Evolutionary conservation across 2,888 invertebrate genomes (phyloP).

Genomic region (Anthoptus insignis): DNA sequence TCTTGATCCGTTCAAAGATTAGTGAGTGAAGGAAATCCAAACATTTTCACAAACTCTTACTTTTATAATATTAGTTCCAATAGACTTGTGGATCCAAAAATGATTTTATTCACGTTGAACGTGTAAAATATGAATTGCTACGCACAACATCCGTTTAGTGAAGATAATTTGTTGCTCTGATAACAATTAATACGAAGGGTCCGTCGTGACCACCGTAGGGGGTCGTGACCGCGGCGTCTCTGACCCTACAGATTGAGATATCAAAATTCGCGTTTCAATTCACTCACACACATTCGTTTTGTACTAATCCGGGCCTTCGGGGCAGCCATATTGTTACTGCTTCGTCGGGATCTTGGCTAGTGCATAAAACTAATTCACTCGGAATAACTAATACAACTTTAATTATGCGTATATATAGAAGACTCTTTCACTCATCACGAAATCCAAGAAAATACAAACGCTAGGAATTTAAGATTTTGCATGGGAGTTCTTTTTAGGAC

Average conservation of each 20-base stretch:
- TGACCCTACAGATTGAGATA: conserved; percentile 85
- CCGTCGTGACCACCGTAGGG: conserved; percentile 84
- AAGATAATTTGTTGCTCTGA: conserved; percentile 70
- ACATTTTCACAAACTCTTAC: too few relatives aligned
- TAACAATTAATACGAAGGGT: conserved; percentile 64
- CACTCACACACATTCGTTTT: conserved; percentile 77
- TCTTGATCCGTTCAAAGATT: too few relatives aligned
- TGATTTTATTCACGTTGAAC: not conserved
- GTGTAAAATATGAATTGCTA: conserved; percentile 50
- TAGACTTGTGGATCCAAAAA: too few relatives aligned
- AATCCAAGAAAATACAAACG: too few relatives aligned
- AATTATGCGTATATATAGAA: too few relatives aligned
- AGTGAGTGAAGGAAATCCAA: too few relatives aligned
- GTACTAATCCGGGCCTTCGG: conserved; percentile 70
- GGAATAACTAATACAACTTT: not conserved
- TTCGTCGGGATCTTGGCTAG: conserved; percentile 4
- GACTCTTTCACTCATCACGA: too few relatives aligned
- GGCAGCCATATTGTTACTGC: conserved; percentile 53
- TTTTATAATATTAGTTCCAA: too few relatives aligned
- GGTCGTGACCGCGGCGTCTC: conserved; percentile 84
- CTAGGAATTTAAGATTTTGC: too few relatives aligned
- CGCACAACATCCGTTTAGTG: conserved; percentile 65
- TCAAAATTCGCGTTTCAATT: conserved; percentile 82
- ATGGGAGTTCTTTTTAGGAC: too few relatives aligned
- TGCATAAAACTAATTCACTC: not conserved